Conservation (phyloP, 2,888 invertebrate genomes). For the Lucinisca nassula region DNA sequence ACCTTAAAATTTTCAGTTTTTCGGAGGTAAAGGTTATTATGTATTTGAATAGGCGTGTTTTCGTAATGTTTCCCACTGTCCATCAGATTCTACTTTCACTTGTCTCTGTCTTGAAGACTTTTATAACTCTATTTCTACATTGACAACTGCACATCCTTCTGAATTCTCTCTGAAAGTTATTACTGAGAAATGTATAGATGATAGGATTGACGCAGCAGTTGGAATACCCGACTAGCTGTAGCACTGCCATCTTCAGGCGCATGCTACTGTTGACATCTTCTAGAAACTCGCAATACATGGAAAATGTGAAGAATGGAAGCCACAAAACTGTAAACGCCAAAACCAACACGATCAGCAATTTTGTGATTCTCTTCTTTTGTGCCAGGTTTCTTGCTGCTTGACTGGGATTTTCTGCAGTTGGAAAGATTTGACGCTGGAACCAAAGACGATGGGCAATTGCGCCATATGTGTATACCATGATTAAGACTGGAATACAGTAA, state of each 20-base stretch:
- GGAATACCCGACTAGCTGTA: constrained; percentile 82
- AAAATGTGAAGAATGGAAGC: constrained; percentile 82
- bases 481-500: constrained; percentile 78
- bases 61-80: too few relatives aligned
- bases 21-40: too few relatives aligned
- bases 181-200: constrained; percentile 84
- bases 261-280: constrained; percentile 47
- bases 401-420: constrained; percentile 69
- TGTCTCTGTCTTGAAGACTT: neutral
- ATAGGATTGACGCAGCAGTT: constrained; percentile 83
- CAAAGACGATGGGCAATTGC: constrained; percentile 79
- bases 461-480: constrained; percentile 80
- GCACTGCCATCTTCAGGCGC: constrained; percentile 73
- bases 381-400: constrained; percentile 69
- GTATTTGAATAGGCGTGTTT: too few relatives aligned
- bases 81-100: neutral
- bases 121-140: neutral
- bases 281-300: constrained; percentile 75
- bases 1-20: too few relatives aligned
- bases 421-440: constrained; percentile 79
- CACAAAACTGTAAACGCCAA: constrained; percentile 79
- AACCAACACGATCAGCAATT: constrained; percentile 80
- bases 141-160: constrained; percentile 10
- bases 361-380: constrained; percentile 79
- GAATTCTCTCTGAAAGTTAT: constrained; percentile 80